Percentiles rank a stretch among this genome's conserved stretches.
These are phyloP conservation scores for Drosophila parthenogenetica DNA, from an alignment of 2,888 invertebrate genomes.

Conservation along the genomic window DNA sequence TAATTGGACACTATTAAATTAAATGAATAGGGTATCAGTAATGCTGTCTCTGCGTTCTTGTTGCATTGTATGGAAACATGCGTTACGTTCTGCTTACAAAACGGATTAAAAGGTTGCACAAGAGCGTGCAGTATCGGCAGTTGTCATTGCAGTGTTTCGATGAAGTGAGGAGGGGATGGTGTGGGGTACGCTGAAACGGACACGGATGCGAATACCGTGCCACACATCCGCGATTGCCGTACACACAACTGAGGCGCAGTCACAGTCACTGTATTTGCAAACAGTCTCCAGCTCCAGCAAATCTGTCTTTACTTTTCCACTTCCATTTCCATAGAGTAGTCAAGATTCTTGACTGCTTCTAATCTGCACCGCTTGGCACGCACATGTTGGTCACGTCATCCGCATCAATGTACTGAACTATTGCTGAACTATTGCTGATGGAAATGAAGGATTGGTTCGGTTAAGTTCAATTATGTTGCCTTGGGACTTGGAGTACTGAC, in stretches of 20 bases:
- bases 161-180: conserved; percentile 1
- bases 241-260: conserved; percentile 49
- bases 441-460: conserved; percentile 1
- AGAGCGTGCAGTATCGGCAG: conserved; percentile 67
- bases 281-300: conserved; percentile 43
- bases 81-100: conserved; percentile 83
- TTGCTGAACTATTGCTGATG: conserved; percentile 3
- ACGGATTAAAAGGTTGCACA: conserved; percentile 83
- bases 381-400: conserved; percentile 79
- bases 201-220: conserved; percentile 54
- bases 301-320: conserved; percentile 8
- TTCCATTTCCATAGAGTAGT: conserved; percentile 28
- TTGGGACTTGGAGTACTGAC: conserved; percentile 6
- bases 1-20: background rate
- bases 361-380: conserved; percentile 57
- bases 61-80: conserved; percentile 67
- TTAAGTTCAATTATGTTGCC: background rate
- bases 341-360: conserved; percentile 30
- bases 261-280: conserved; percentile 68
- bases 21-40: conserved; percentile 5
- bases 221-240: conserved; percentile 46
- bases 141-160: conserved; percentile 38
- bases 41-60: conserved; percentile 7
- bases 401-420: conserved; percentile 25
- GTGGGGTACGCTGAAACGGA: conserved; percentile 38